Base-by-base conservation (phyloP, 1,140 invertebrate genomes). In the Microvelia longipes region DNA sequence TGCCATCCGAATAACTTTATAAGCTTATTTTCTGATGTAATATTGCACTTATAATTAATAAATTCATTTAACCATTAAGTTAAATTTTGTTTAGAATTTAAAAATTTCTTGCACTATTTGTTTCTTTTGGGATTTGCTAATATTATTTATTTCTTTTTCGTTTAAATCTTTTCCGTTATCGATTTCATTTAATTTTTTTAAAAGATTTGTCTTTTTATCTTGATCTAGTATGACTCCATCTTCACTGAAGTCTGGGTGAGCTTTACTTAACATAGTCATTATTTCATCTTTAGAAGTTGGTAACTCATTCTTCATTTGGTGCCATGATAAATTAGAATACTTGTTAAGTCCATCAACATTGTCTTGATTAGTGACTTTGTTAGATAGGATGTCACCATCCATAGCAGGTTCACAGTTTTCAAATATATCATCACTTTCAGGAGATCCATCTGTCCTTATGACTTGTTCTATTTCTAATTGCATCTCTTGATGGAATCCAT, bases 401-500 rank as follows among this genome's bases (percentile, higher is more conserved):
- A 50, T 50, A 50, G 35, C 35, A 50, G 35, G 35, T 50, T 50
- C 35, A 50, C 28, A 50, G n/a, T 69, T 24, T 11, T 19, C 14
- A 2, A 63, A 28, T 1, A 63, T 27, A 1, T 28, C 29, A 24
- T 69, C 68, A 60, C 61, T 24, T 24, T 65, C 63, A 5, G 62
- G 61, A 24, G 61, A 14, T 24, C 63, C 50, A 5, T 29, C 28
- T 13, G 30, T 35, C 26, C 28, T 29, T n/a, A 69, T 64, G 2
- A 69, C 28, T 27, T 64, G 14, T 11, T 69, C 68, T 29, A 69
- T 63, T 25, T 69, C 68, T 26, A 64, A 26, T 64, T 69, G 50
- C 24, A 61, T 29, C 28, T 64, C 35, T 19, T 50, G 35, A 50
- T 50, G 35, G 19, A 50, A 50, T 11, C 35, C 19, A 11, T 5